Evolutionary conservation across 2,797 vertebrate species (phyloP).

Genomic region (Chlorospingus flavigularis): DNA sequence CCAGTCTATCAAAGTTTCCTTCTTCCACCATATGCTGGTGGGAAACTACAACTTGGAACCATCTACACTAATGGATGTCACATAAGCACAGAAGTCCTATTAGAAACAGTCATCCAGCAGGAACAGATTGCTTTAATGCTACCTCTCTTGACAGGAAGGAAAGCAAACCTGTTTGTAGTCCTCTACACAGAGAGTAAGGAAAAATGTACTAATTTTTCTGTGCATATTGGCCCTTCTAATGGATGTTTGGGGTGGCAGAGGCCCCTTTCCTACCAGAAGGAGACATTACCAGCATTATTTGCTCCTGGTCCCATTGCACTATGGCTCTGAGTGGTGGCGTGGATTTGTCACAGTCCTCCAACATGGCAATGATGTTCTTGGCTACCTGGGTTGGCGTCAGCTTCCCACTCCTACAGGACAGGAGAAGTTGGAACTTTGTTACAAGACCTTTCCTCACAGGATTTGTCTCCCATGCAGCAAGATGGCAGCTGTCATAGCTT

Average conservation of each 20-base stretch:
- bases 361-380: slow-evolving; percentile 57
- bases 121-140: neutral
- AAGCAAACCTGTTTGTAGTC: neutral
- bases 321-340: slow-evolving; percentile 33
- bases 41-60: neutral
- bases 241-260: neutral
- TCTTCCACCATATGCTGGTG: neutral
- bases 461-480: neutral
- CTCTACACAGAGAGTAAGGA: neutral
- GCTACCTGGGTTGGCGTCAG: slow-evolving; percentile 60
- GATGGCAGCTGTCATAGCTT: neutral
- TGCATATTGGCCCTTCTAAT: neutral
- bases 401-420: slow-evolving; percentile 59
- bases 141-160: neutral
- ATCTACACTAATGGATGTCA: neutral
- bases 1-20: neutral
- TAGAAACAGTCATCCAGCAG: neutral
- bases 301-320: slow-evolving; percentile 57
- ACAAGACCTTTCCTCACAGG: neutral
- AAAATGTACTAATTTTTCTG: neutral
- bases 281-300: slow-evolving; percentile 64
- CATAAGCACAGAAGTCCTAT: neutral
- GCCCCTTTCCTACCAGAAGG: neutral
- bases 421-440: neutral
- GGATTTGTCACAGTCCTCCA: slow-evolving; percentile 58